Percentiles rank a stretch among this genome's conserved stretches.
Conservation (phyloP, 2,888 invertebrate genomes). For the Tetragnatha montana region DNA sequence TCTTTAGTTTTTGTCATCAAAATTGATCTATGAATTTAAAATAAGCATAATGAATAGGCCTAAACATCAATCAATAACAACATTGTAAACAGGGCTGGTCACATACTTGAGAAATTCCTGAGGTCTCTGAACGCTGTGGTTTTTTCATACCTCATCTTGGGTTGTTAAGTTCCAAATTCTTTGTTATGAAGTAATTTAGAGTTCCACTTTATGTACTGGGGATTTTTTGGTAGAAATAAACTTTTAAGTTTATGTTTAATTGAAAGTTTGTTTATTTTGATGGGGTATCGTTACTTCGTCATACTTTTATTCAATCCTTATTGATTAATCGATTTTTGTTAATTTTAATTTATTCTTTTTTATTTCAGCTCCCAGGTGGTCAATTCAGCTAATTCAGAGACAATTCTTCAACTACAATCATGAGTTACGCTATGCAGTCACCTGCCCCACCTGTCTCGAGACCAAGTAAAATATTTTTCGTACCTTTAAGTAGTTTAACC, state of each 20-base stretch:
- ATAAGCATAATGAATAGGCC: neutral
- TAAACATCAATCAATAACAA: constrained; percentile 16
- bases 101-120: constrained; percentile 29
- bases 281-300: too few relatives aligned
- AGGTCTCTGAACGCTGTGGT: neutral
- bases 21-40: too few relatives aligned
- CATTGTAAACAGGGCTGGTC: constrained; percentile 40
- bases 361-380: constrained; percentile 32
- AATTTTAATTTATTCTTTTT: neutral
- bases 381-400: neutral
- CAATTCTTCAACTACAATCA: constrained; percentile 10
- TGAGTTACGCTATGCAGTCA: constrained; percentile 70
- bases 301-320: too few relatives aligned
- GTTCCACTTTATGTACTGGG: too few relatives aligned
- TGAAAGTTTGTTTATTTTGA: too few relatives aligned
- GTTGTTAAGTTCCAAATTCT: neutral
- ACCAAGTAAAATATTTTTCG: constrained; percentile 59
- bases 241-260: too few relatives aligned
- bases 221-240: too few relatives aligned
- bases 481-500: neutral
- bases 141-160: neutral
- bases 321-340: too few relatives aligned
- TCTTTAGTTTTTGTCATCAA: too few relatives aligned
- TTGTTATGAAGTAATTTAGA: too few relatives aligned
- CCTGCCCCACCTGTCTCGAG: constrained; percentile 65